phyloP scores from a whole-genome alignment of 1,140 invertebrate species.

The Monochamus saltuarius region DNA sequence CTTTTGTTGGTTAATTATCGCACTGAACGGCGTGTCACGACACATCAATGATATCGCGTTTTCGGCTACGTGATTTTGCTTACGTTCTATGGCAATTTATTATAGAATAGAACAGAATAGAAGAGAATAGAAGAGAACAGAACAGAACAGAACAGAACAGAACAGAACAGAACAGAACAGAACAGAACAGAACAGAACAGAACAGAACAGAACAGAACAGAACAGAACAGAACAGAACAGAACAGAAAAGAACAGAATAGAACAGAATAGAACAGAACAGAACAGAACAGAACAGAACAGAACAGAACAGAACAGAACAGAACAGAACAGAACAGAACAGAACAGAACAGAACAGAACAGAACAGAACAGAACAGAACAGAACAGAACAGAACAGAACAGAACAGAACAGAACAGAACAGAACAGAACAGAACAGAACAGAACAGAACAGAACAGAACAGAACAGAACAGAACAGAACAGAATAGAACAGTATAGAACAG shows the following conservation, averaged over 20 bases:
- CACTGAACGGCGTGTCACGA: too few relatives aligned
- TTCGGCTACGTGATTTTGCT: too few relatives aligned
- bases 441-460: constrained; percentile 7
- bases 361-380: constrained; percentile 9
- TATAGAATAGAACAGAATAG: constrained; percentile 6
- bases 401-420: constrained; percentile 7
- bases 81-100: too few relatives aligned
- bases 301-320: constrained; percentile 10
- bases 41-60: too few relatives aligned
- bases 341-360: constrained; percentile 10
- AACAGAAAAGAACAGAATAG: constrained; percentile 11
- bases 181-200: constrained; percentile 2
- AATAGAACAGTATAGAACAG: constrained; percentile 4
- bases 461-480: constrained; percentile 9
- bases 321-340: constrained; percentile 11
- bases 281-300: constrained; percentile 6
- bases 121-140: constrained; percentile 7
- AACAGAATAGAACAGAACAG: constrained; percentile 5
- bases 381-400: constrained; percentile 2
- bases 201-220: constrained; percentile 3
- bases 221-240: constrained; percentile 6
- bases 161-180: constrained; percentile 4
- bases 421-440: constrained; percentile 7
- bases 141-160: constrained; percentile 2
- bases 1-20: too few relatives aligned